Evolutionary conservation across 2,888 invertebrate species (phyloP).

Genomic region (Eurois occulta): DNA sequence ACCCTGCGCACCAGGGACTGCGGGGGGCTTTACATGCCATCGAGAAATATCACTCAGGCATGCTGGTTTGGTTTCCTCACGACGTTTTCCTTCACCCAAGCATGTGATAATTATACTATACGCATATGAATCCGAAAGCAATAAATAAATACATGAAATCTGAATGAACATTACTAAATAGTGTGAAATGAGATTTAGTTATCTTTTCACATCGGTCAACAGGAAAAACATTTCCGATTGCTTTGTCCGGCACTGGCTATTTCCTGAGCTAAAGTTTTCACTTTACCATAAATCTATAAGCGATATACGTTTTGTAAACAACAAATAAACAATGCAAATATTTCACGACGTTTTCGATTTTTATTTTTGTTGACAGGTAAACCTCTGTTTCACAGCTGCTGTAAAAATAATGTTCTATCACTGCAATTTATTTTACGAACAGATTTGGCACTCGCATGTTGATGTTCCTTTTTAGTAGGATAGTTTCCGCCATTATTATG

Average conservation of each 20-base stretch:
- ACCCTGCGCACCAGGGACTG: no score
- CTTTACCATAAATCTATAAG: conserved; percentile 20
- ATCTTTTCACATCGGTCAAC: conserved; percentile 22
- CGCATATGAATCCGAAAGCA: no score
- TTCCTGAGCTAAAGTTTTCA: conserved; percentile 40
- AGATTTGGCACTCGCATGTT: neutral
- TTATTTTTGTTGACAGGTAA: neutral
- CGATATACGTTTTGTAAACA: conserved; percentile 20
- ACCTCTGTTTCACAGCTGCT: neutral
- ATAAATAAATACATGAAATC: no score
- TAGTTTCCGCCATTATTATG: neutral
- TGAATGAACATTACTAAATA: neutral
- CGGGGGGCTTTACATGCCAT: no score
- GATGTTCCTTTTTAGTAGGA: neutral
- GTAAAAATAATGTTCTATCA: neutral
- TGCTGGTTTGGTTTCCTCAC: no score
- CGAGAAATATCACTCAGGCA: no score
- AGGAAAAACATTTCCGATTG: conserved; percentile 56
- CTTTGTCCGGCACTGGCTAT: conserved; percentile 43
- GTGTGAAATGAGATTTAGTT: conserved; percentile 19
- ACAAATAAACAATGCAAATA: conserved; percentile 8
- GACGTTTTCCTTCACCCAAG: no score
- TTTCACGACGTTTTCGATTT: neutral
- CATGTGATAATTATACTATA: no score
- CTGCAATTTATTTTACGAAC: neutral